phyloP scores from a whole-genome alignment of 2,888 invertebrate species.

The Gerris lacustris region DNA sequence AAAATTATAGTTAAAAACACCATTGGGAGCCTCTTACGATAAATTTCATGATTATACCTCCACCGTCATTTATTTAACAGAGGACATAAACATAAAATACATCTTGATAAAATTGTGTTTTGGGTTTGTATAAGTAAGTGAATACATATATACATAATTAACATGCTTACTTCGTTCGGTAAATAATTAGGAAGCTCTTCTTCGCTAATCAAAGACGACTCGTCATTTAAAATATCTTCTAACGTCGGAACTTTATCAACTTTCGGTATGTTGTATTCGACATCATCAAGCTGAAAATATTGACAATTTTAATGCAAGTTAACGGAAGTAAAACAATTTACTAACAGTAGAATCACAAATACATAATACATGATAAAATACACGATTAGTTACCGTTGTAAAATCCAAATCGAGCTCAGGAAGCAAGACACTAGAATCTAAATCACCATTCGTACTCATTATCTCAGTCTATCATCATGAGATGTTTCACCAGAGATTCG shows the following conservation, averaged over 20 bases:
- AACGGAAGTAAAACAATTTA: neutral
- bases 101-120: no score
- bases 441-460: slow-evolving; percentile 20
- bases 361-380: neutral
- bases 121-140: no score
- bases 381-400: slow-evolving; percentile 11
- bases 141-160: no score
- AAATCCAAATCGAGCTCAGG: slow-evolving; percentile 24
- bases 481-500: no score
- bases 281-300: slow-evolving; percentile 57
- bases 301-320: neutral
- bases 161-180: slow-evolving; percentile 22
- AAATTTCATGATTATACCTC: no score
- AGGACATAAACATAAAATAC: no score
- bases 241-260: slow-evolving; percentile 61
- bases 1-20: no score
- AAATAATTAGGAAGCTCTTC: slow-evolving; percentile 29
- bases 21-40: no score
- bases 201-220: slow-evolving; percentile 31
- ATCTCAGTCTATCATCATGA: slow-evolving; percentile 7
- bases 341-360: neutral
- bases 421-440: slow-evolving; percentile 19
- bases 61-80: no score
- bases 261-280: slow-evolving; percentile 67
- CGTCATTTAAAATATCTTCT: slow-evolving; percentile 65